A percentile compares a stretch with the other conserved stretches of the same genome.
These are phyloP conservation scores for Campoletis sonorensis DNA, from an alignment of 1,140 invertebrate genomes.

Conservation along the genomic window DNA sequence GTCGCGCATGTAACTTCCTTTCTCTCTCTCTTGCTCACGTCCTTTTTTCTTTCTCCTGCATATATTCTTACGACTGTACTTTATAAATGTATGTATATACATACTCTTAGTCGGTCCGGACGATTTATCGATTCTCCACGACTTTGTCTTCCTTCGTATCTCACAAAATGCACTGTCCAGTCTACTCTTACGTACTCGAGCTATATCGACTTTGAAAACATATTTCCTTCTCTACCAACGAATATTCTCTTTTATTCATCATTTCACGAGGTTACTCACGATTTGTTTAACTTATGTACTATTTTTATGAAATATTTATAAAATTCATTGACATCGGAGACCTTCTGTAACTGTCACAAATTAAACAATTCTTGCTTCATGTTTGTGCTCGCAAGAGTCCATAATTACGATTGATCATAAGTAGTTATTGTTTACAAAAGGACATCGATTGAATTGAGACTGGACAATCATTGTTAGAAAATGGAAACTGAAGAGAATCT, in stretches of 20 bases:
- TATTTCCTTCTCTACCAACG: conserved; percentile 1
- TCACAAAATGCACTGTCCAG: conserved; percentile 20
- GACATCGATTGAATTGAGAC: too few relatives aligned
- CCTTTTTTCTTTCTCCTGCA: background rate
- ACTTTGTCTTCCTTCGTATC: conserved; percentile 25
- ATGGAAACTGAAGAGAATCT: too few relatives aligned
- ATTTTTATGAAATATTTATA: too few relatives aligned
- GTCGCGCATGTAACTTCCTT: conserved; percentile 22
- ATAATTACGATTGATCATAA: background rate
- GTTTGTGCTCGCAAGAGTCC: too few relatives aligned
- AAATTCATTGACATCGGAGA: too few relatives aligned
- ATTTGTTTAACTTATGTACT: background rate
- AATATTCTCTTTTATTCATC: background rate
- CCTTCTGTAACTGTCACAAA: too few relatives aligned
- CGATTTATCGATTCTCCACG: conserved; percentile 34
- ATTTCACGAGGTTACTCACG: background rate
- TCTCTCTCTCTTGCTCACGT: background rate
- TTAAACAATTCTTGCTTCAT: too few relatives aligned
- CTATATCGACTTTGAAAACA: conserved; percentile 24
- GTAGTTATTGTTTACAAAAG: too few relatives aligned
- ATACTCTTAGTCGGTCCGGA: background rate
- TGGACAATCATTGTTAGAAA: too few relatives aligned
- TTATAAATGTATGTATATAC: background rate
- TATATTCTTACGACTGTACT: conserved; percentile 20
- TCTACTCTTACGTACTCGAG: background rate